These are phyloP conservation scores for Morpho helenor DNA, from an alignment of 2,888 invertebrate species.

Conservation along the genomic window DNA sequence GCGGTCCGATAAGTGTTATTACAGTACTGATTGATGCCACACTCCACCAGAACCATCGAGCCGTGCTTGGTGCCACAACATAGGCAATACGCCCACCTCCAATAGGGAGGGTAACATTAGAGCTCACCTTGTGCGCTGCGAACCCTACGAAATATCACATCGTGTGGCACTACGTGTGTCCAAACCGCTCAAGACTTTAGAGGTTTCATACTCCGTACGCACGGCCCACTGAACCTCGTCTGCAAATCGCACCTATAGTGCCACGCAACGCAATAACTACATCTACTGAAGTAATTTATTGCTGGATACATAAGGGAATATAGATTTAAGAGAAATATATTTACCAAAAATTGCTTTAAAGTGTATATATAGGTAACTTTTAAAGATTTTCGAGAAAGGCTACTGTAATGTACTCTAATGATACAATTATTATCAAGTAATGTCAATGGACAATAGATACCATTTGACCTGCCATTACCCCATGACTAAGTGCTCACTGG, in stretches of 20 bases:
- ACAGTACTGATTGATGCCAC: constrained; percentile 51
- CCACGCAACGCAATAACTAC: constrained; percentile 65
- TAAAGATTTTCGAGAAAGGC: constrained; percentile 75
- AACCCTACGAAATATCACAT: constrained; percentile 63
- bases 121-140: constrained; percentile 79
- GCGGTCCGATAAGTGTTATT: constrained; percentile 31
- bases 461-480: constrained; percentile 73
- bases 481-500: constrained; percentile 70
- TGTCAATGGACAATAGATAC: constrained; percentile 78
- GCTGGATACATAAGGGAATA: constrained; percentile 78
- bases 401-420: constrained; percentile 79
- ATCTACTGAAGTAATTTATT: constrained; percentile 76
- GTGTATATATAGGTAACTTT: constrained; percentile 79
- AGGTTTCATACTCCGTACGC: constrained; percentile 2
- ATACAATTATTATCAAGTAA: constrained; percentile 79
- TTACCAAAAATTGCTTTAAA: constrained; percentile 71
- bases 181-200: constrained; percentile 14
- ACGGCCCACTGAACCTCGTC: constrained; percentile 3
- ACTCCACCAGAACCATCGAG: constrained; percentile 61
- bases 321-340: constrained; percentile 78
- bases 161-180: constrained; percentile 48
- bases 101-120: constrained; percentile 77
- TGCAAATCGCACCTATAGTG: constrained; percentile 34
- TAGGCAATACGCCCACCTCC: constrained; percentile 79
- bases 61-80: constrained; percentile 75